Evolutionary conservation across 2,113 vertebrate genomes (phyloP), one percentile per base, ranked within the genome.

Genomic region (Axis porcinus): DNA sequence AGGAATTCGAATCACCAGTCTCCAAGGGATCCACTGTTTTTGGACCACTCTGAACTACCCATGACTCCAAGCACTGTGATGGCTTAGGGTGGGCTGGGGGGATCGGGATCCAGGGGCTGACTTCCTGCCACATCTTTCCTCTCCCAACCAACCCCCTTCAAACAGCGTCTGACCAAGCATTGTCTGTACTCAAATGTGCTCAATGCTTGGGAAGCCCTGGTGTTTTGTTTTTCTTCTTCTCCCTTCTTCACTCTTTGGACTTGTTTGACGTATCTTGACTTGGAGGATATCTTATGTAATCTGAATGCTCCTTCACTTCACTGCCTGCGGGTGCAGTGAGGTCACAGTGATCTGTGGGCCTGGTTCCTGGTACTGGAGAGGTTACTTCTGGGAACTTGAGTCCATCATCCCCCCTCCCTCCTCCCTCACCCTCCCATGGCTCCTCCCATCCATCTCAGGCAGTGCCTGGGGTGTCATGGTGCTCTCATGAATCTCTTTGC

Each of bases 281-380:
- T 91, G 54, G 40, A 85, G 15, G 47, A 17, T 93, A 86, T 58
- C 52, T 94, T 94, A 88, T 62, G 13, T 84, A 86, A 97, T 54
- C 82, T 64, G 78, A 83, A 27, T 33, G 78, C 30, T 40, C 70
- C 40, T 88, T 95, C 60, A 40, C 70, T 30, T 91, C 62, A 40
- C 21, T 1, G 6, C n/a, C 90, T 28, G 19, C 1, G 17, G 40
- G 45, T 47, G 58, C 25, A 58, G 25, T 1, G 27, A 86, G 52
- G 74, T 95, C 84, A 92, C 40, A 1, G 15, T 33, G 82, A 45
- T 36, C 47, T 78, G 21, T 89, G 55, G 17, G 43, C 40, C 57
- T 78, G 82, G 36, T 28, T 97, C 81, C 89, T 25, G n/a, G 86
- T 30, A 89, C 74, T 25, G 2, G 45, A 97, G n/a, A 55, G 52